Percentiles rank a stretch among this genome's conserved stretches.
phyloP scores from a whole-genome alignment of 2,888 invertebrate species.

The Zeuzera pyrina region DNA sequence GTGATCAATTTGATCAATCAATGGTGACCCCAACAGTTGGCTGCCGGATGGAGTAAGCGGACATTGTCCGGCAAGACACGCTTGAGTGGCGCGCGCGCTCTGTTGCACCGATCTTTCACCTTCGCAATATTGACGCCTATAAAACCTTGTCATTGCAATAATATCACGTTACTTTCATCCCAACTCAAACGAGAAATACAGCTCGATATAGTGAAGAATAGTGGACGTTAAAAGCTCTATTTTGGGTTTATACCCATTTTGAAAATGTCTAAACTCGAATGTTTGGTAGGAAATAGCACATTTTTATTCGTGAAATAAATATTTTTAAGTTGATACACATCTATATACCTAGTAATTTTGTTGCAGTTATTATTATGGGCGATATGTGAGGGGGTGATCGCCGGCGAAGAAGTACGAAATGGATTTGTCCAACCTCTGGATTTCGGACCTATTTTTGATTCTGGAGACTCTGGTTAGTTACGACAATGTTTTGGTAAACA shows the following conservation, averaged over 20 bases:
- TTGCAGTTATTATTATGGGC: conserved; percentile 61
- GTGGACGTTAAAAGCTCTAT: conserved; percentile 27
- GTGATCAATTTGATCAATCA: too few relatives aligned
- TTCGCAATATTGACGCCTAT: conserved; percentile 71
- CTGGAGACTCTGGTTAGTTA: conserved; percentile 49
- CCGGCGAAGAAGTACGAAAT: conserved; percentile 39
- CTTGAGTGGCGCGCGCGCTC: conserved; percentile 60
- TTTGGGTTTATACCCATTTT: conserved; percentile 58
- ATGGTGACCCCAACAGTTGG: too few relatives aligned
- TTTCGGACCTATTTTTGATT: conserved; percentile 67
- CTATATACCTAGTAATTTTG: conserved; percentile 14
- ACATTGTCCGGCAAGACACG: conserved; percentile 63
- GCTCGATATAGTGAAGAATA: conserved; percentile 39
- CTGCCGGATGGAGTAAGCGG: conserved; percentile 62
- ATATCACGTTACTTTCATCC: conserved; percentile 68
- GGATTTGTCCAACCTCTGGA: conserved; percentile 71
- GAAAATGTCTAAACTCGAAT: conserved; percentile 49
- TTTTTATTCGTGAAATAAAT: conserved; percentile 4
- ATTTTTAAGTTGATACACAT: conserved; percentile 1
- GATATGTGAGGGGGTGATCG: conserved; percentile 48
- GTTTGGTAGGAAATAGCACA: conserved; percentile 42
- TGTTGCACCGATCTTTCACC: conserved; percentile 69
- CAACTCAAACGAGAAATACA: conserved; percentile 58
- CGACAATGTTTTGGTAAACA: conserved; percentile 1
- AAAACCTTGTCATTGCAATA: conserved; percentile 68